Percentiles rank a stretch among this genome's conserved stretches.
Evolutionary conservation across 2,888 invertebrate genomes (phyloP).

Genomic region (Serrognathus titanus): DNA sequence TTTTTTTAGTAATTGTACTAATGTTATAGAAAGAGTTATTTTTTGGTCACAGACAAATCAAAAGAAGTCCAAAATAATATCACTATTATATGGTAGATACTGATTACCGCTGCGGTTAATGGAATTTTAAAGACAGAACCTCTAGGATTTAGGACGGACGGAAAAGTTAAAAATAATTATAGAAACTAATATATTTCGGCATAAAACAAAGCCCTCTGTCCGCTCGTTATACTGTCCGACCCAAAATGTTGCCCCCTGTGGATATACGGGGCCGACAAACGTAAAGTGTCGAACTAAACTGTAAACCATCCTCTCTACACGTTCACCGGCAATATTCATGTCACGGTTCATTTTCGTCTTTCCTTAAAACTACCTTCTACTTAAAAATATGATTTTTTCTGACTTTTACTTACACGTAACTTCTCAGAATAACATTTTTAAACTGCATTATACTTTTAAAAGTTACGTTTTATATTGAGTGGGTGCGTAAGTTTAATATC

Average conservation of each 20-base stretch:
- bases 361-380: neutral
- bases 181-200: constrained; percentile 26
- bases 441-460: no score
- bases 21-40: no score
- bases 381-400: no score
- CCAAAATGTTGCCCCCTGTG: constrained; percentile 25
- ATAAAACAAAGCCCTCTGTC: constrained; percentile 24
- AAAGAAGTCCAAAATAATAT: no score
- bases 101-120: no score
- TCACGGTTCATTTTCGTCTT: constrained; percentile 8
- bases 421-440: no score
- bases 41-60: no score
- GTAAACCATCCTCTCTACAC: constrained; percentile 14
- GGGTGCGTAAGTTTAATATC: no score
- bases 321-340: constrained; percentile 7
- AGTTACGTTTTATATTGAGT: no score
- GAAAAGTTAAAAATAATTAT: constrained; percentile 20
- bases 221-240: constrained; percentile 19
- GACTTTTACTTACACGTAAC: no score
- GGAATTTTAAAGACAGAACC: neutral
- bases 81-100: no score
- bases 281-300: constrained; percentile 22
- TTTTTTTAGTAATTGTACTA: no score
- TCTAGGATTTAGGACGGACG: constrained; percentile 6
- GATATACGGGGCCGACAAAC: constrained; percentile 25